phyloP scores from a whole-genome alignment of 1,140 invertebrate species.

The Diachasmimorpha longicaudata region DNA sequence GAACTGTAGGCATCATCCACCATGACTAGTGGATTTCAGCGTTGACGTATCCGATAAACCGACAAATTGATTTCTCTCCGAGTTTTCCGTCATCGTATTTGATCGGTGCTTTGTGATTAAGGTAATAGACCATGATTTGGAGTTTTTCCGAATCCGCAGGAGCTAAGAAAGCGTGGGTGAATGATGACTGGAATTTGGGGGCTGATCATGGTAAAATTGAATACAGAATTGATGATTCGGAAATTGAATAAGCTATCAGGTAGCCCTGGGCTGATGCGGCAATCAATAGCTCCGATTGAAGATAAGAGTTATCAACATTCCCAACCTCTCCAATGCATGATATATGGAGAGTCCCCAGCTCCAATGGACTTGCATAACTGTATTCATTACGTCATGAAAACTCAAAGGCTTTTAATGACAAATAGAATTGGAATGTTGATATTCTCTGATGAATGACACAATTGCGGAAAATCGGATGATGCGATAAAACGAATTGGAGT shows the following conservation, averaged over 20 bases:
- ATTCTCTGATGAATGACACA: not conserved
- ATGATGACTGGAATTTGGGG: slow-evolving; percentile 35
- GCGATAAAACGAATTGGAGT: not conserved
- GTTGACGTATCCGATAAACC: too few relatives aligned
- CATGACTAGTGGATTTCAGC: too few relatives aligned
- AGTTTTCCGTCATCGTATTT: too few relatives aligned
- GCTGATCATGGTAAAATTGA: slow-evolving; percentile 56
- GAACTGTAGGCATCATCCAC: not conserved
- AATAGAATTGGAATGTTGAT: not conserved
- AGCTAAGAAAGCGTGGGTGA: slow-evolving; percentile 44
- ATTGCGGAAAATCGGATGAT: not conserved
- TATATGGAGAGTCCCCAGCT: slow-evolving; percentile 50
- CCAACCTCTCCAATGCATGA: slow-evolving; percentile 36
- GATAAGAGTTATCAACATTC: slow-evolving; percentile 51
- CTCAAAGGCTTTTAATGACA: not conserved
- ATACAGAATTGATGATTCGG: slow-evolving; percentile 58
- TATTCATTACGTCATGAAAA: slow-evolving; percentile 58
- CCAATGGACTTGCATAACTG: slow-evolving; percentile 45
- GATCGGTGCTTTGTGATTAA: too few relatives aligned
- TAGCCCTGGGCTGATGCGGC: slow-evolving; percentile 34
- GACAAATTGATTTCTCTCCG: too few relatives aligned
- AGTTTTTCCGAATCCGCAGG: slow-evolving; percentile 26
- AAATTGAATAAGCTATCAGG: slow-evolving; percentile 59
- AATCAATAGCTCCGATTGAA: slow-evolving; percentile 59
- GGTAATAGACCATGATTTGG: not conserved